A percentile compares a stretch with the other conserved stretches of the same genome.
These are phyloP conservation scores for Chaetorhynchus papuensis DNA, from an alignment of 2,113 vertebrate genomes.

Conservation along the genomic window DNA sequence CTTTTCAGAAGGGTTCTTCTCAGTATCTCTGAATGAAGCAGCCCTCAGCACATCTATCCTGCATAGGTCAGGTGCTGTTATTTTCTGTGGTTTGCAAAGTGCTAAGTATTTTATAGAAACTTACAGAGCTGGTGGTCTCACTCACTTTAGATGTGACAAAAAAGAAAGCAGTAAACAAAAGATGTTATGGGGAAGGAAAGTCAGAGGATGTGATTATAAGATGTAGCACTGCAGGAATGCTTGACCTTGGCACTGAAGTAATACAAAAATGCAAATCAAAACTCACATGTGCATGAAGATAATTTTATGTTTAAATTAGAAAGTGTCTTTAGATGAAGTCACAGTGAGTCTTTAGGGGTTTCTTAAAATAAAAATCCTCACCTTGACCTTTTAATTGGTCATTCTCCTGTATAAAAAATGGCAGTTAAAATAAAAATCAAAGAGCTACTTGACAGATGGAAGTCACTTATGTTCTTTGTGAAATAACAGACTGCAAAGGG, in stretches of 20 bases:
- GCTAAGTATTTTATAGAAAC: neutral
- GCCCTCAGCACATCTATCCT: neutral
- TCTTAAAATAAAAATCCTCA: neutral
- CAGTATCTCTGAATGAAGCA: neutral
- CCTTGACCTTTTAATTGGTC: neutral
- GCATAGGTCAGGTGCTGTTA: neutral
- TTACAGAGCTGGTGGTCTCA: neutral
- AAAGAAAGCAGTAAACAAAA: neutral
- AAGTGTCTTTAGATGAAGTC: neutral
- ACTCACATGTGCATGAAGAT: neutral
- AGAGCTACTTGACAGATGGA: neutral
- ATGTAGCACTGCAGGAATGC: neutral
- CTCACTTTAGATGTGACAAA: neutral
- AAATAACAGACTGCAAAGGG: neutral
- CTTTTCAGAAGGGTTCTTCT: neutral
- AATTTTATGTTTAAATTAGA: neutral
- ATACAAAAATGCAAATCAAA: neutral
- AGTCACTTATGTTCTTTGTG: accelerated
- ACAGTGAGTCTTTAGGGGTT: accelerated
- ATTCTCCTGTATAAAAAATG: neutral
- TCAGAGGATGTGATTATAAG: neutral
- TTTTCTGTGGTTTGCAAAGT: neutral
- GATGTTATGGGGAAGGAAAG: neutral
- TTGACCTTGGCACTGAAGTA: neutral
- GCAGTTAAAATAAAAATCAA: neutral